Evolutionary conservation across 2,797 vertebrate species (phyloP).

Genomic region (Coregonus suidteri): DNA sequence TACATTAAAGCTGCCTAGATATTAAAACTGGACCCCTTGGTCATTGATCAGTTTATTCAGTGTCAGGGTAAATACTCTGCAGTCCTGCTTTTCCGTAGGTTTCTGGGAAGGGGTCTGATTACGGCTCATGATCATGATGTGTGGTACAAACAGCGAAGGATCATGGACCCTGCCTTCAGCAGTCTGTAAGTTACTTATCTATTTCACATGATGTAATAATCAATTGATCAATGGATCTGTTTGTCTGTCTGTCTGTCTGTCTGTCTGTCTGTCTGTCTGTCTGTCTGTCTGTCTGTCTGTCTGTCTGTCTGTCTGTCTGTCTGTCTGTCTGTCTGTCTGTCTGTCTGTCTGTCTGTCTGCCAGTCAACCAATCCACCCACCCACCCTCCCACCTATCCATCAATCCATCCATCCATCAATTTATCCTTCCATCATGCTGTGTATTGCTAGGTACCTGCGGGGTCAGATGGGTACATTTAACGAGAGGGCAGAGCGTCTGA

Average conservation of each 20-base stretch:
- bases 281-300: neutral
- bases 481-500: conserved; percentile 85
- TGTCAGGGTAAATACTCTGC: neutral
- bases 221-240: neutral
- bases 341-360: neutral
- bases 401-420: neutral
- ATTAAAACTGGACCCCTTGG: neutral
- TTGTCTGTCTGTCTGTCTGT: neutral
- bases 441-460: conserved; percentile 77
- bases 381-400: too few relatives aligned
- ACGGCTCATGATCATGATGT: conserved; percentile 77
- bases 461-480: conserved; percentile 86
- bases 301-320: neutral
- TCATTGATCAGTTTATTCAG: neutral
- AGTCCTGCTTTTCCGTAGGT: conserved; percentile 61
- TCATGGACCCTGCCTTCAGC: conserved; percentile 91
- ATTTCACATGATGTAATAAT: neutral
- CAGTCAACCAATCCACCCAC: too few relatives aligned
- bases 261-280: too few relatives aligned
- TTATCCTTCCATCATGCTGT: neutral
- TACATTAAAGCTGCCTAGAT: neutral
- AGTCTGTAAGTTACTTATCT: conserved; percentile 74
- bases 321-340: neutral
- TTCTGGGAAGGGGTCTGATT: conserved; percentile 83
- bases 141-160: conserved; percentile 88